A percentile compares a stretch with the other conserved stretches of the same genome.
Conservation (phyloP, 2,888 invertebrate genomes). For the Alentia gelatinosa region DNA sequence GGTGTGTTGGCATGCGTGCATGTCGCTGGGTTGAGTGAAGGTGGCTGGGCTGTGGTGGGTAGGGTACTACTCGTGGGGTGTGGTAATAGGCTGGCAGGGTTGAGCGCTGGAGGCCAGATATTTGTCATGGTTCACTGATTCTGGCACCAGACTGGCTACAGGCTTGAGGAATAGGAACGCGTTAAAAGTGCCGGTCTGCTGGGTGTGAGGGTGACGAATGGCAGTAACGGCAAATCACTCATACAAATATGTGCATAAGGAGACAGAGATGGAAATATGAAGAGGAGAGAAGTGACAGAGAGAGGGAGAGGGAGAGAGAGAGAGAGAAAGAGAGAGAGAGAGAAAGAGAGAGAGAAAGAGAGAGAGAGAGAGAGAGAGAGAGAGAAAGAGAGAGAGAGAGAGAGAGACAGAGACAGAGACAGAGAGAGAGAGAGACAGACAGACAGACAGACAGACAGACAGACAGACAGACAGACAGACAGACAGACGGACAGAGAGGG, state of each 20-base stretch:
- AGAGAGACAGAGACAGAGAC: not conserved
- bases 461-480: not conserved
- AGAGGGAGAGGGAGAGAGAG: slow-evolving; percentile 54
- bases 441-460: not conserved
- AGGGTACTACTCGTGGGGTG: too few relatives aligned
- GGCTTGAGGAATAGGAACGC: too few relatives aligned
- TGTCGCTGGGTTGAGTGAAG: too few relatives aligned
- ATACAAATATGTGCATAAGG: slow-evolving; percentile 31
- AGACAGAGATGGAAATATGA: slow-evolving; percentile 57
- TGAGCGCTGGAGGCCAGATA: too few relatives aligned
- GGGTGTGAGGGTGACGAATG: not conserved
- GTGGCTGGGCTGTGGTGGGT: too few relatives aligned
- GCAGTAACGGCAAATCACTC: not conserved
- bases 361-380: not conserved
- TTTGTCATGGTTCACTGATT: too few relatives aligned
- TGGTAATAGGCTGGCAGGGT: too few relatives aligned
- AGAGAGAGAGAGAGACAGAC: not conserved
- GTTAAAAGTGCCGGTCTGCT: too few relatives aligned
- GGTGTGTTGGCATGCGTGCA: too few relatives aligned
- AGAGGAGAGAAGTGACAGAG: slow-evolving; percentile 41
- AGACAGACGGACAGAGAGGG: not conserved
- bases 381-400: slow-evolving; percentile 15
- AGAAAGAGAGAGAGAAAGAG: slow-evolving; percentile 49
- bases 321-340: slow-evolving; percentile 55
- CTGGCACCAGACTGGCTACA: too few relatives aligned